A percentile compares a stretch with the other conserved stretches of the same genome.
These are phyloP conservation scores for Xanthia togata DNA, from an alignment of 2,888 invertebrate genomes.

Conservation along the genomic window DNA sequence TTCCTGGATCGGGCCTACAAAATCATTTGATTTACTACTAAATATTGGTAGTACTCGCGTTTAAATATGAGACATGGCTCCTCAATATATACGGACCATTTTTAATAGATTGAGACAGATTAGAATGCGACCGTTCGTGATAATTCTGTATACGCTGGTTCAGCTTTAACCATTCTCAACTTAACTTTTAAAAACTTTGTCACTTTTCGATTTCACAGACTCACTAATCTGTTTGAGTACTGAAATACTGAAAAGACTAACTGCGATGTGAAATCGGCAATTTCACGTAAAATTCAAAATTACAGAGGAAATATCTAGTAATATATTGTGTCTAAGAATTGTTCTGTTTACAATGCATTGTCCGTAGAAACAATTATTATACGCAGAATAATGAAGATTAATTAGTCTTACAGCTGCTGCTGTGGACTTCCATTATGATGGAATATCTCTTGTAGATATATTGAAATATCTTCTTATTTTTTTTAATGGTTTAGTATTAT, in stretches of 20 bases:
- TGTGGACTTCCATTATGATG: neutral
- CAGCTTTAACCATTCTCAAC: too few species aligned
- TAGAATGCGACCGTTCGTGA: too few species aligned
- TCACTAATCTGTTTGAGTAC: neutral
- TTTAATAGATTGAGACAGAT: too few species aligned
- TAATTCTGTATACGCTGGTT: too few species aligned
- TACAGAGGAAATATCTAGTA: neutral
- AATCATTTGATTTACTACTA: too few species aligned
- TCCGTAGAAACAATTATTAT: constrained; percentile 11
- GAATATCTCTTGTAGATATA: constrained; percentile 4
- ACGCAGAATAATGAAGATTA: constrained; percentile 19
- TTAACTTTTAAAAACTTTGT: neutral
- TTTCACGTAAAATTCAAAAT: neutral
- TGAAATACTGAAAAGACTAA: neutral
- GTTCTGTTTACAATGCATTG: constrained; percentile 6
- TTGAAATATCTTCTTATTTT: neutral
- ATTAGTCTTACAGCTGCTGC: neutral
- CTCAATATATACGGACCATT: too few species aligned
- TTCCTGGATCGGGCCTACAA: too few species aligned
- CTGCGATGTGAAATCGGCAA: neutral
- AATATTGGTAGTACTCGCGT: too few species aligned
- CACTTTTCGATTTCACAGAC: neutral
- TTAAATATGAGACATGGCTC: too few species aligned
- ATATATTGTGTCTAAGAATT: constrained; percentile 9
- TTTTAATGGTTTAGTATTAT: neutral